phyloP scores from a whole-genome alignment of 2,888 invertebrate genomes.

The Nemotelus nigrinus region DNA sequence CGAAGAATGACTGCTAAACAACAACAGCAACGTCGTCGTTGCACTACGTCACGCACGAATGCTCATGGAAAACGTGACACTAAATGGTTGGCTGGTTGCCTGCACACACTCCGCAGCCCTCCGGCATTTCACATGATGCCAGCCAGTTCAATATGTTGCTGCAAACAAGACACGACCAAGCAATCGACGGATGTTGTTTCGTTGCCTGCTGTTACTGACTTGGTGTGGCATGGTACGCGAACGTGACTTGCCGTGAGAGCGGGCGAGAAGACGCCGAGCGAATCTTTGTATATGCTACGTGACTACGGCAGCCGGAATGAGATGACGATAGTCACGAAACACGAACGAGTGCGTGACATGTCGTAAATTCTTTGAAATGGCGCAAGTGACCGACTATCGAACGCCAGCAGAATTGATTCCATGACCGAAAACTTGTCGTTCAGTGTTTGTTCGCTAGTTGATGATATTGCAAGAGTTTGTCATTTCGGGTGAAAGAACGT shows the following conservation, averaged over 20 bases:
- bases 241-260: slow-evolving; percentile 39
- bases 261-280: neutral
- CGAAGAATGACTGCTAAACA: no score
- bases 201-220: no score
- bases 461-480: slow-evolving; percentile 22
- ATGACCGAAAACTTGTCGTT: slow-evolving; percentile 5
- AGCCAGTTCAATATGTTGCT: no score
- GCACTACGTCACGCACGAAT: slow-evolving; percentile 32
- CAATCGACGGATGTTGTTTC: neutral
- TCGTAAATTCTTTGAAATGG: slow-evolving; percentile 44
- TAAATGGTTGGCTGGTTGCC: neutral
- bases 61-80: slow-evolving; percentile 23
- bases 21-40: neutral
- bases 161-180: no score
- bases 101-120: neutral
- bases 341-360: slow-evolving; percentile 41
- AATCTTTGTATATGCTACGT: slow-evolving; percentile 3
- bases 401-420: slow-evolving; percentile 18
- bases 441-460: slow-evolving; percentile 27
- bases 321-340: slow-evolving; percentile 39
- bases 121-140: no score
- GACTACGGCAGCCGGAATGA: slow-evolving; percentile 23
- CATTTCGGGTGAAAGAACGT: neutral
- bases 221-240: slow-evolving; percentile 8
- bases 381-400: slow-evolving; percentile 30